Evolutionary conservation across 2,797 vertebrate species (phyloP), one percentile per base, ranked within the genome.

Genomic region (Melanotaenia boesemani): DNA sequence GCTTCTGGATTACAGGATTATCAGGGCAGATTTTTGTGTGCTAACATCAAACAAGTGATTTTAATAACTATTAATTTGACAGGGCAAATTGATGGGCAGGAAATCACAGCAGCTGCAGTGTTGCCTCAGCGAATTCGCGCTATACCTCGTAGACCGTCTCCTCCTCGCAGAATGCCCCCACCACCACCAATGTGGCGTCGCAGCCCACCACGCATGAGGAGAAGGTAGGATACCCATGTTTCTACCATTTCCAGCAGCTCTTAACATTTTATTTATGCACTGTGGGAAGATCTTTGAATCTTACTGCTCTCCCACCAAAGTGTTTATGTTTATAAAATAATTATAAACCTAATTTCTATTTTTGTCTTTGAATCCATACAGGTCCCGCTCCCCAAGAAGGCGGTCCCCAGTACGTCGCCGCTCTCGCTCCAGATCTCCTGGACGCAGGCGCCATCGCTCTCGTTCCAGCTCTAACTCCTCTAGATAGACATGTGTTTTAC

Each of bases 401-500:
- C 95, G 97, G 15, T 98, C 98, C 0, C 98, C 98, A 0, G 94
- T 94, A 2, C 96, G 97, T 16, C 93, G 97, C 15, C 95, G 97
- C 1, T 96, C 97, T 12, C 94, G 96, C 16, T 98, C 97, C 63
- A 94, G 97, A 48, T 99, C 98, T 57, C 97, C 98, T 0, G 98
- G 97, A 1, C 97, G 97, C 67, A 95, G 97, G 63, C 97, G 98
- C 66, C 98, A 99, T 66, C 96, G 97, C 66, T 99, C 98, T 83
- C 96, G 97, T 39, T 99, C 98, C 89, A 99, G 98, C 87, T 99
- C 98, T 7, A 99, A 99, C 92, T 99, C 98, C 22, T 99, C 98
- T 8, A 96, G 97, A 94, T 98, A 97, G 92, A 94, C 16, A 4
- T 7, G 18, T 55, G 50, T 63, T 7, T 54, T 18, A 20, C 26